Conservation (phyloP, 2,113 vertebrate species). For the Passer domesticus region DNA sequence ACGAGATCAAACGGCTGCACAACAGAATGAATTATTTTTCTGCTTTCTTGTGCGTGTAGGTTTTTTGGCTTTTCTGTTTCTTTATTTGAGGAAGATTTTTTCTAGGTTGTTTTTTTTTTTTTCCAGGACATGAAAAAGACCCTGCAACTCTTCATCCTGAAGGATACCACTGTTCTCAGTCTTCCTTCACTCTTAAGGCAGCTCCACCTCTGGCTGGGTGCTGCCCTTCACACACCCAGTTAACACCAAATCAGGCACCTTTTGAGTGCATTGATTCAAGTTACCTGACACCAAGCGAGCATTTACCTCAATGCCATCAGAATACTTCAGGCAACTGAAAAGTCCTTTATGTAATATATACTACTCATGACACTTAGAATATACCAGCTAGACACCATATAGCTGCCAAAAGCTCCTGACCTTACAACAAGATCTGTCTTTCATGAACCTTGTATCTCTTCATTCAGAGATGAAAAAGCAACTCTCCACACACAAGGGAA, state of each 20-base stretch:
- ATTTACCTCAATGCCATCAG: background rate
- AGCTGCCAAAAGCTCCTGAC: background rate
- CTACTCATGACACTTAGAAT: background rate
- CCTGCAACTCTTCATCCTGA: background rate
- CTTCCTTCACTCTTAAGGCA: background rate
- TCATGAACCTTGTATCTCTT: background rate
- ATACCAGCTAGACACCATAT: fast-evolving
- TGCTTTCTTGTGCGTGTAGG: background rate
- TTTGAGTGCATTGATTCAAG: background rate
- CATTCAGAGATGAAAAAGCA: background rate
- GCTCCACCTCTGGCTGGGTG: background rate
- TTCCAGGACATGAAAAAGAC: background rate
- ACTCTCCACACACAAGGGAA: background rate
- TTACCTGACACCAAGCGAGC: background rate
- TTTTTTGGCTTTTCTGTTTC: background rate
- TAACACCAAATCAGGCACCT: background rate
- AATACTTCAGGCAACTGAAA: background rate
- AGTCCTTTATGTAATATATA: background rate
- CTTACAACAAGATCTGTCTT: background rate
- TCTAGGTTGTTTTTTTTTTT: background rate
- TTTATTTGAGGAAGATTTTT: background rate
- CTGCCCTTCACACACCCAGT: background rate
- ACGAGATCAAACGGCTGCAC: background rate
- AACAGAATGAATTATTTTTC: background rate
- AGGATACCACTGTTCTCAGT: background rate